A percentile compares a stretch with the other conserved stretches of the same genome.
Evolutionary conservation across 2,113 vertebrate genomes (phyloP).

Genomic region (Montifringilla adamsi): DNA sequence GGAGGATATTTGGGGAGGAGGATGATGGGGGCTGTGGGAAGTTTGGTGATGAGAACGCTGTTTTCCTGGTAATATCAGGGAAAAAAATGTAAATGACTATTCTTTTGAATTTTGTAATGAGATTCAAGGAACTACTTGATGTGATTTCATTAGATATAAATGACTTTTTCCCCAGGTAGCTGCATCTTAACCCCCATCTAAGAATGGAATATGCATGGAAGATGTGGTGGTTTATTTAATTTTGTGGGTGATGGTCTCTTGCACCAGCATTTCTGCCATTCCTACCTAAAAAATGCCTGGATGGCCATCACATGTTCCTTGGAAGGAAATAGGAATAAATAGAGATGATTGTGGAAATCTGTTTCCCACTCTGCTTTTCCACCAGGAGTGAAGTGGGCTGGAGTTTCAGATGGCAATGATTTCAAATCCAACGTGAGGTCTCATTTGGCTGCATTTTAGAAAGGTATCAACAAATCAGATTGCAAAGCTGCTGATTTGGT

Average conservation of each 20-base stretch:
- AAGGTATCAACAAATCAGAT: neutral
- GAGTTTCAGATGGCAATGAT: neutral
- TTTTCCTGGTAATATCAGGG: neutral
- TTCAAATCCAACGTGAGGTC: constrained; percentile 44
- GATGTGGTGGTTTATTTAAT: neutral
- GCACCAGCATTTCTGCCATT: neutral
- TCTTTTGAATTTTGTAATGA: neutral
- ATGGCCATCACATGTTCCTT: accelerated
- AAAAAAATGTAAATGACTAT: neutral
- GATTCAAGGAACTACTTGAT: neutral
- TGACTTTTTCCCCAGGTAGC: neutral
- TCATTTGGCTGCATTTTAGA: constrained; percentile 39
- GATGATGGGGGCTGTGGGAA: neutral
- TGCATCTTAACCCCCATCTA: accelerated
- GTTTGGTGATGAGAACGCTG: neutral
- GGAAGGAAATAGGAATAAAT: neutral
- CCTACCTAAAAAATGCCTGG: neutral
- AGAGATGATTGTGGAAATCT: constrained; percentile 21
- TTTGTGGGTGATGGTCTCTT: neutral
- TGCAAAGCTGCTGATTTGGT: constrained; percentile 39
- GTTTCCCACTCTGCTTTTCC: neutral
- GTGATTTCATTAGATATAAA: neutral
- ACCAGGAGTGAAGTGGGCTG: neutral
- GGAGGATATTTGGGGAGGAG: neutral
- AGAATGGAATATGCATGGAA: neutral